phyloP scores from a whole-genome alignment of 2,888 invertebrate species.

The Ernsta delagoae region DNA sequence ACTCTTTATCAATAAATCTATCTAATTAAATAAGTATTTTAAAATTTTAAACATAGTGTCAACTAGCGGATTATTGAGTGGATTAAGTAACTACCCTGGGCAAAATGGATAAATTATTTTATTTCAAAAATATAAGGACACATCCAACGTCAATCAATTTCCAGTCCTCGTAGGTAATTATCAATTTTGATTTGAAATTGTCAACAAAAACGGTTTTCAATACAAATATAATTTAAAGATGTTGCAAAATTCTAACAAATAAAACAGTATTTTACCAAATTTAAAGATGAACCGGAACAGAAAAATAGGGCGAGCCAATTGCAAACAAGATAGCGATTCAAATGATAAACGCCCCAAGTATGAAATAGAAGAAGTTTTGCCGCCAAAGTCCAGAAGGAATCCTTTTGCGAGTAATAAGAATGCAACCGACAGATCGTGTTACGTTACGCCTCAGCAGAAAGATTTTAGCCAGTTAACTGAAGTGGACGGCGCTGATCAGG shows the following conservation, averaged over 20 bases:
- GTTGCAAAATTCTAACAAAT: not conserved
- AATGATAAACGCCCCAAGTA: conserved; percentile 30
- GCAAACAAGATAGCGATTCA: conserved; percentile 19
- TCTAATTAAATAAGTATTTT: too few relatives aligned
- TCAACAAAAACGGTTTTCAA: not conserved
- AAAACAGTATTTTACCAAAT: not conserved
- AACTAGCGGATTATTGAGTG: too few relatives aligned
- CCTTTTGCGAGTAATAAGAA: conserved; percentile 40
- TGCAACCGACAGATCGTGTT: conserved; percentile 57
- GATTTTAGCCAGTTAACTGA: conserved; percentile 52
- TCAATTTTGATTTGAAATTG: not conserved
- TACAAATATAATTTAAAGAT: not conserved
- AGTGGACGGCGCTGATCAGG: conserved; percentile 41
- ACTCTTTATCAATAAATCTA: too few relatives aligned
- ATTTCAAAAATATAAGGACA: too few relatives aligned
- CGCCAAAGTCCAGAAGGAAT: conserved; percentile 43
- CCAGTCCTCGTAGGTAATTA: too few relatives aligned
- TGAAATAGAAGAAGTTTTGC: conserved; percentile 48
- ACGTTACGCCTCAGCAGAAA: conserved; percentile 49
- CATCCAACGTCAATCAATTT: too few relatives aligned
- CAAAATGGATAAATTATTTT: too few relatives aligned
- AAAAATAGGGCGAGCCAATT: conserved; percentile 21
- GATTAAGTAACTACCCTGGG: too few relatives aligned
- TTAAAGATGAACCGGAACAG: conserved; percentile 26
- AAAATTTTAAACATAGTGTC: too few relatives aligned